Percentiles rank a stretch among this genome's conserved stretches.
phyloP scores from a whole-genome alignment of 2,113 vertebrate species.

The Alligator mississippiensis region DNA sequence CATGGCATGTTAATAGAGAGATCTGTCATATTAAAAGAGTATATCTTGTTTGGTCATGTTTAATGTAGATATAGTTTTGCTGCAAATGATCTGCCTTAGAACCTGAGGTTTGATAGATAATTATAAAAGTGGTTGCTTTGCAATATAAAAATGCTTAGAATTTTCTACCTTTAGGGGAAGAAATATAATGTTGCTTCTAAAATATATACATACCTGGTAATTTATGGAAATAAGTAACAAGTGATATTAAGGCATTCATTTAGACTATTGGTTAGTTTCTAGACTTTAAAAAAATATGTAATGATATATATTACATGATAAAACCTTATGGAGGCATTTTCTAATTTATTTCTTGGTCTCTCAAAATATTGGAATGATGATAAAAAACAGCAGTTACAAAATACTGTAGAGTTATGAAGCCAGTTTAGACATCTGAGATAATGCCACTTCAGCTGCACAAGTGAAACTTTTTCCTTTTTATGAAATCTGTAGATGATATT shows the following conservation, averaged over 20 bases:
- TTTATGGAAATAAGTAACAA: background rate
- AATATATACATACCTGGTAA: background rate
- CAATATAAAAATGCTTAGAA: background rate
- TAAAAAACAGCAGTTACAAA: slow-evolving; percentile 21
- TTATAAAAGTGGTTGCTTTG: background rate
- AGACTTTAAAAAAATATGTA: background rate
- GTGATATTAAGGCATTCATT: background rate
- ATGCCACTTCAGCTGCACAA: slow-evolving; percentile 46
- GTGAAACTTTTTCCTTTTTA: slow-evolving; percentile 32
- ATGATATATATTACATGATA: background rate
- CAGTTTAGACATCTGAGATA: slow-evolving; percentile 61
- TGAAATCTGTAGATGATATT: slow-evolving; percentile 14
- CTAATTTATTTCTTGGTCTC: background rate
- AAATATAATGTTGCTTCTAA: background rate
- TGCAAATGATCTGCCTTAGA: background rate
- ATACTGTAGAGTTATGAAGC: slow-evolving; percentile 42
- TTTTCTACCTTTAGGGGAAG: background rate
- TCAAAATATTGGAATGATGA: background rate
- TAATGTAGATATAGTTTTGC: background rate
- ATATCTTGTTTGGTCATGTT: background rate
- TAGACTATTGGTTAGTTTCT: background rate
- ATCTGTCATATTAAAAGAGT: slow-evolving; percentile 9
- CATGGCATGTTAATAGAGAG: slow-evolving; percentile 35
- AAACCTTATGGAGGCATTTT: background rate
- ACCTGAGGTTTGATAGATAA: background rate